Evolutionary conservation across 2,113 vertebrate species (phyloP).

Genomic region (Erpornis zantholeuca): DNA sequence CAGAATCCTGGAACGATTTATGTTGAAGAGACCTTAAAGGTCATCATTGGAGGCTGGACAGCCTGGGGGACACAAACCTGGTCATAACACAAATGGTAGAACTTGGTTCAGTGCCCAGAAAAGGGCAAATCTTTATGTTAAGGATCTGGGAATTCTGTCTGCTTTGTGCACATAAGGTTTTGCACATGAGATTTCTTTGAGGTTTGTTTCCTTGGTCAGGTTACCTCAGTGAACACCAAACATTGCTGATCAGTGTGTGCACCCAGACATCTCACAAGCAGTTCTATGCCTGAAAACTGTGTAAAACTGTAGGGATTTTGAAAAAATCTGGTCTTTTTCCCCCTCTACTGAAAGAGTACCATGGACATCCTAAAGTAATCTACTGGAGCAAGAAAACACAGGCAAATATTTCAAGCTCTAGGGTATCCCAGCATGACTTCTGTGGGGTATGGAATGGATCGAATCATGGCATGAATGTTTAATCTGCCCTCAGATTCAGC

Average conservation of each 20-base stretch:
- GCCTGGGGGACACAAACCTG: background rate
- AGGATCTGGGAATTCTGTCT: background rate
- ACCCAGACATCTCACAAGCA: background rate
- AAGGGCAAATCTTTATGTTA: background rate
- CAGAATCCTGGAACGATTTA: background rate
- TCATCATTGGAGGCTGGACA: background rate
- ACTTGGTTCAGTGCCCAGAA: background rate
- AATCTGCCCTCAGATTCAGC: background rate
- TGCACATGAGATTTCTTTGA: rapidly evolving
- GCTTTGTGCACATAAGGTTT: background rate
- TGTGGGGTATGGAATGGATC: background rate
- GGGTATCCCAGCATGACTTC: background rate
- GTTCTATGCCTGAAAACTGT: background rate
- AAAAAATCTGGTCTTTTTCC: background rate
- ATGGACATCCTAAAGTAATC: background rate
- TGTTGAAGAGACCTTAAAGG: background rate
- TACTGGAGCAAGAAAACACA: background rate
- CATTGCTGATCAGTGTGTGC: background rate
- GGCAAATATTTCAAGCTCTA: background rate
- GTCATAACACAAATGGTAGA: background rate
- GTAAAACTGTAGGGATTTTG: background rate
- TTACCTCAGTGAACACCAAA: background rate
- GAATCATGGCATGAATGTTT: background rate
- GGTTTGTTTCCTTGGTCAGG: background rate
- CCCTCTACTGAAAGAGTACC: background rate